Base-by-base conservation (phyloP, 2,888 invertebrate species). In the Lottia gigantea region DNA sequence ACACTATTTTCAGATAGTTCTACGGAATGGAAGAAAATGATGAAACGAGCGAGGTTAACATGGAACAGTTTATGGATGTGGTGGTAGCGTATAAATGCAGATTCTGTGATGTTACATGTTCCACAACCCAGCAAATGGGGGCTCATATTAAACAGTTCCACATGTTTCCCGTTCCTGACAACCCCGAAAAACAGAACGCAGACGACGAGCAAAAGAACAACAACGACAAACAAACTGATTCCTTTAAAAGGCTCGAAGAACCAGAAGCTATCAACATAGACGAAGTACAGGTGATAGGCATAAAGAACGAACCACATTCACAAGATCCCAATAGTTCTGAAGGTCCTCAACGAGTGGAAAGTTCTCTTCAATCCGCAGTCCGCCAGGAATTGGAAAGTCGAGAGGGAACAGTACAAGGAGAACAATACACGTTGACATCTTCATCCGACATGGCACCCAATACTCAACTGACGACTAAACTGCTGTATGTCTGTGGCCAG, bases 51-150 rank as follows among this genome's bases (percentile, higher is more conserved):
- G 72, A 49, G 12, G 55, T 78, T 11, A 77, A 80, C 61, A 66
- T 90, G 65, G 89, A 88, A 67, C 90, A 90, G 75, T 90, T 90
- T 76, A 90, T 90, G 76, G 91, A 91, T 82, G 88, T 91, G 61
- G 90, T 91, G 4, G 90, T 91, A 8, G 90, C 90, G 11, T 91
- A 91, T 78, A 90, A 90, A 78, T 91, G 91, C 83, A 90, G 90
- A 82, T 89, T 91, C 74, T 91, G 91, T 82, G 82, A 88, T 16
- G 91, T 90, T 76, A 89, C 89, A 1, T 89, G 90, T 45, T 71
- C 73, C 14, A 63, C 76, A 2, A 71, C 80, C 14, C 70, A 77
- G 55, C 80, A 77, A 8, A 81, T 86, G 68, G 74, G 76, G 11
- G 45, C 62, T 7, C 85, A 85, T 75, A 80, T 85, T 14, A 80